Percentiles rank a stretch among this genome's conserved stretches.
Evolutionary conservation across 2,888 invertebrate species (phyloP).

Genomic region (Macaria notata): DNA sequence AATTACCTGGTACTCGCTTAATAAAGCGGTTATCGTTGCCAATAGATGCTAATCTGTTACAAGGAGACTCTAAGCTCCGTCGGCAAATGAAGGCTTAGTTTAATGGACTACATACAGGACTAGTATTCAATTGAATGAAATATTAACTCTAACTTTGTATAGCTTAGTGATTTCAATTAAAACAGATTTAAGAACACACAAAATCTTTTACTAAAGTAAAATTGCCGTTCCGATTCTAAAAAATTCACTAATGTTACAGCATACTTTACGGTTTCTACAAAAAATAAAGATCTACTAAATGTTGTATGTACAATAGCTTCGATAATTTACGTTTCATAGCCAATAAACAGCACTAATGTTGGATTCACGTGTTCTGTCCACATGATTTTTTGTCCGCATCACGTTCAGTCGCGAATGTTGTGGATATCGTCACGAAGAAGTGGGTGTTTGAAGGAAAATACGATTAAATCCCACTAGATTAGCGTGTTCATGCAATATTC

Average conservation of each 20-base stretch:
- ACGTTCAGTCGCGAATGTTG: slow-evolving; percentile 24
- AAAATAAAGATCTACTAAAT: slow-evolving; percentile 27
- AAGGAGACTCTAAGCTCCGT: slow-evolving; percentile 11
- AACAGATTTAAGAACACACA: too few relatives aligned
- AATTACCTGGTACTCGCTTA: slow-evolving; percentile 8
- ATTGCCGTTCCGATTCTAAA: slow-evolving; percentile 2
- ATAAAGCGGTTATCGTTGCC: slow-evolving; percentile 22
- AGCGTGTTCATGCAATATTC: slow-evolving; percentile 11
- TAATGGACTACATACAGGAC: not conserved
- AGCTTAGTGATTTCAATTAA: too few relatives aligned
- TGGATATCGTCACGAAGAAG: slow-evolving; percentile 24
- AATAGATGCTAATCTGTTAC: slow-evolving; percentile 19
- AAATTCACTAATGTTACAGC: slow-evolving; percentile 7
- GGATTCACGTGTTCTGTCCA: slow-evolving; percentile 30
- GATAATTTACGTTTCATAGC: slow-evolving; percentile 31
- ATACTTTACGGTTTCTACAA: slow-evolving; percentile 15
- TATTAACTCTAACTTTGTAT: too few relatives aligned
- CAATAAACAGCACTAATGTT: slow-evolving; percentile 34
- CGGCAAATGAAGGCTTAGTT: not conserved
- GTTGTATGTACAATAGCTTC: slow-evolving; percentile 20
- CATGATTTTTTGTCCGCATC: slow-evolving; percentile 35
- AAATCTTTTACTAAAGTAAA: too few relatives aligned
- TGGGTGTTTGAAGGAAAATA: slow-evolving; percentile 22
- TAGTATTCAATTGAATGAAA: too few relatives aligned
- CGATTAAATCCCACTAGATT: slow-evolving; percentile 12